These are phyloP conservation scores for Talpa occidentalis DNA, from an alignment of 2,113 vertebrate species.

Conservation along the genomic window DNA sequence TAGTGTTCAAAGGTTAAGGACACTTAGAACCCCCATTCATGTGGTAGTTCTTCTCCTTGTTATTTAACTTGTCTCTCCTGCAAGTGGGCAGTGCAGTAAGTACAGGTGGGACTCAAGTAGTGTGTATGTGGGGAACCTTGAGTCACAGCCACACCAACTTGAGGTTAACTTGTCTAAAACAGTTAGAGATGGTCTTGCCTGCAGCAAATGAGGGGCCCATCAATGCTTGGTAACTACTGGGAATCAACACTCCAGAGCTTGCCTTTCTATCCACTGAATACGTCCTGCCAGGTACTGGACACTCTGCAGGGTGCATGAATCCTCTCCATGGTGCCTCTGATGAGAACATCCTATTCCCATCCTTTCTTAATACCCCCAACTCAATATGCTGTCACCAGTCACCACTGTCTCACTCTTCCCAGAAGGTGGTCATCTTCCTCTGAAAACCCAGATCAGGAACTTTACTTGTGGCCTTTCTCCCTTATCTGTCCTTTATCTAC, in stretches of 20 bases:
- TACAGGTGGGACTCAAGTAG: background rate
- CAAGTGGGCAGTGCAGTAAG: background rate
- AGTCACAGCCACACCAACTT: background rate
- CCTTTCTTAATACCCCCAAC: background rate
- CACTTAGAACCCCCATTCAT: background rate
- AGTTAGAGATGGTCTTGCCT: background rate
- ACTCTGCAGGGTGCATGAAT: background rate
- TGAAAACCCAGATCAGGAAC: background rate
- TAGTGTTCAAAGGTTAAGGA: background rate
- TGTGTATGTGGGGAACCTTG: background rate
- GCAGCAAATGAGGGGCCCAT: background rate
- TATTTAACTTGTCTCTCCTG: background rate
- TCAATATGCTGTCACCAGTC: background rate
- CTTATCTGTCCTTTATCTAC: background rate
- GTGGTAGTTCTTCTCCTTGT: background rate
- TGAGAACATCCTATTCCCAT: background rate
- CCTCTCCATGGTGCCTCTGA: background rate
- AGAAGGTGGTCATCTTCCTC: background rate
- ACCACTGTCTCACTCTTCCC: background rate
- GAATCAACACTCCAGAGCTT: background rate
- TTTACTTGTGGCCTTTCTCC: background rate
- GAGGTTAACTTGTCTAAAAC: background rate
- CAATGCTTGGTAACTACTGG: background rate
- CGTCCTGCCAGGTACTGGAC: background rate
- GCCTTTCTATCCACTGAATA: background rate